A percentile compares a stretch with the other conserved stretches of the same genome.
These are phyloP conservation scores for Geotrypetes seraphini DNA, from an alignment of 2,797 vertebrate genomes.

Conservation along the genomic window DNA sequence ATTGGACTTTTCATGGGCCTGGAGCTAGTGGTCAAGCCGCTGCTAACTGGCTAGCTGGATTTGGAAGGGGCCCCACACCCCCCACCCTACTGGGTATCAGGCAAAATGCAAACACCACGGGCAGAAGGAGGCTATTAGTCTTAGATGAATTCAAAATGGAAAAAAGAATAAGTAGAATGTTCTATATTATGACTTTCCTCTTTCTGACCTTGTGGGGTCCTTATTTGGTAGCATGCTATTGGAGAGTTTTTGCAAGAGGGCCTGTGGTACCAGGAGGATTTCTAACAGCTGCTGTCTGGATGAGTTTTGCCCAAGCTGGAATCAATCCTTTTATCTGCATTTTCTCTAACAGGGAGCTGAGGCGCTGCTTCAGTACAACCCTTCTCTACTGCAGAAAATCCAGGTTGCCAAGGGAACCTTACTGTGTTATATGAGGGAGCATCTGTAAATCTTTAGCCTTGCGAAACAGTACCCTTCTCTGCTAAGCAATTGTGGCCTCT, in stretches of 20 bases:
- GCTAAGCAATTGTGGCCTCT: conserved; percentile 67
- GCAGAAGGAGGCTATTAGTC: conserved; percentile 90
- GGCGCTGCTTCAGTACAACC: conserved; percentile 98
- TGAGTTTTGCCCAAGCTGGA: conserved; percentile 98
- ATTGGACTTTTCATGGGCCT: conserved; percentile 98
- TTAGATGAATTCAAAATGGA: conserved; percentile 98
- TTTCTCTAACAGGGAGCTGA: conserved; percentile 99
- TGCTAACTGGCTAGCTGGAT: conserved; percentile 96
- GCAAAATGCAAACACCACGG: conserved; percentile 91
- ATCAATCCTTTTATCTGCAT: conserved; percentile 99
- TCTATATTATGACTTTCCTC: conserved; percentile 99
- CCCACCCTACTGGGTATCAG: conserved; percentile 96
- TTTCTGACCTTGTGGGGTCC: conserved; percentile 97
- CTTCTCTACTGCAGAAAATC: conserved; percentile 99
- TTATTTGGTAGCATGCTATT: conserved; percentile 97
- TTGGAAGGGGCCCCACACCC: conserved; percentile 93
- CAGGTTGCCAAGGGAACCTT: conserved; percentile 99
- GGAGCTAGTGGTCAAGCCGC: conserved; percentile 96
- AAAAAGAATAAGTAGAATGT: conserved; percentile 99
- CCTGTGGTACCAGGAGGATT: conserved; percentile 93
- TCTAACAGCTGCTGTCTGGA: conserved; percentile 97
- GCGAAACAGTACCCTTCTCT: conserved; percentile 71
- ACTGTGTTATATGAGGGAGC: conserved; percentile 99
- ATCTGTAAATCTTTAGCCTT: conserved; percentile 74
- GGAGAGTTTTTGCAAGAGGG: conserved; percentile 96